phyloP scores from a whole-genome alignment of 2,113 vertebrate species.

The Ifrita kowaldi region DNA sequence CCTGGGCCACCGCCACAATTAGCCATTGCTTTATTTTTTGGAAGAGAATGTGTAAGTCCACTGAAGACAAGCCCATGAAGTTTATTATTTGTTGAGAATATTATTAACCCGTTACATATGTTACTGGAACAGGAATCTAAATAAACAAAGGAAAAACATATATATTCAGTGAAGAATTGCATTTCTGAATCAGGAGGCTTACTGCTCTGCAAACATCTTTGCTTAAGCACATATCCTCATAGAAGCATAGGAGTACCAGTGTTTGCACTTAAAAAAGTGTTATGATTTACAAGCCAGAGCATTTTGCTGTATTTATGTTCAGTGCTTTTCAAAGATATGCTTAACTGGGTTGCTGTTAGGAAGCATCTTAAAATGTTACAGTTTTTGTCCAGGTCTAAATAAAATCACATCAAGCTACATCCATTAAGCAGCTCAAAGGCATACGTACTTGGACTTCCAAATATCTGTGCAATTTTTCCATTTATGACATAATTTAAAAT shows the following conservation, averaged over 20 bases:
- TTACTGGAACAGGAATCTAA: neutral
- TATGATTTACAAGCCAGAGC: neutral
- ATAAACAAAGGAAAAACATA: neutral
- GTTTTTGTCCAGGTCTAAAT: neutral
- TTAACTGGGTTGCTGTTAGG: neutral
- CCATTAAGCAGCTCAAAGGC: neutral
- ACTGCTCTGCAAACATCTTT: neutral
- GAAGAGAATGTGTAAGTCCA: neutral
- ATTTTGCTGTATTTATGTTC: neutral
- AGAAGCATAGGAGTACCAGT: neutral
- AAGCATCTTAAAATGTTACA: neutral
- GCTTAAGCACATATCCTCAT: neutral
- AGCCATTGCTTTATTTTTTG: neutral
- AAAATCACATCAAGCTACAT: neutral
- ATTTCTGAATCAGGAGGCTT: neutral
- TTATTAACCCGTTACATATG: neutral
- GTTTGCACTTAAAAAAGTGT: neutral
- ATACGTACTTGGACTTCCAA: neutral
- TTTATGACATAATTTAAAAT: neutral
- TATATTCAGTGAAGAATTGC: neutral
- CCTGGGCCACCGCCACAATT: no score
- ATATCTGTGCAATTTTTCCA: neutral
- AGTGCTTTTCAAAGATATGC: neutral
- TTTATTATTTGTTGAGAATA: neutral
- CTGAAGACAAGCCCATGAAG: neutral